Percentiles rank a stretch among this genome's conserved stretches.
Conservation (phyloP, 2,113 vertebrate species). For the Equus quagga region DNA sequence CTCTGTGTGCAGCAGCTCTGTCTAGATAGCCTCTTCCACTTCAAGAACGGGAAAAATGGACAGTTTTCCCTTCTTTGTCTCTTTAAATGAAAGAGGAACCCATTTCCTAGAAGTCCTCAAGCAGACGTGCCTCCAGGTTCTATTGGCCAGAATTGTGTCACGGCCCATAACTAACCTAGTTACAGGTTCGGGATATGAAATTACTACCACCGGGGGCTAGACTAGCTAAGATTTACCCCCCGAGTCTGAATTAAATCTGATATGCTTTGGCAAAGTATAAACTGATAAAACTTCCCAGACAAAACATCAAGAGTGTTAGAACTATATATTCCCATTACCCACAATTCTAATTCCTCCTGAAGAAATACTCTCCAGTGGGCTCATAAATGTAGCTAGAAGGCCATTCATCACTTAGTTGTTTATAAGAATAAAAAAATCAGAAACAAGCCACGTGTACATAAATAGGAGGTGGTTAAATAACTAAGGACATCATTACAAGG, state of each 20-base stretch:
- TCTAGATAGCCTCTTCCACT: not conserved
- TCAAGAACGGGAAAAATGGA: not conserved
- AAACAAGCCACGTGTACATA: not conserved
- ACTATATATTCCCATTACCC: not conserved
- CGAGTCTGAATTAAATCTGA: not conserved
- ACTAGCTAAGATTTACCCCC: not conserved
- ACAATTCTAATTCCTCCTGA: not conserved
- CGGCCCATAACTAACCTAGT: not conserved
- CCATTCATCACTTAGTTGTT: not conserved
- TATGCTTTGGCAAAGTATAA: not conserved
- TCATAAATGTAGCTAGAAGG: not conserved
- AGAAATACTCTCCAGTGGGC: not conserved
- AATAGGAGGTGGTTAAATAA: not conserved
- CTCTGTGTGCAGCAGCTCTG: not conserved
- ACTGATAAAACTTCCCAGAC: not conserved
- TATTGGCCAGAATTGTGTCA: not conserved
- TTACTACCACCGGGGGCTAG: not conserved
- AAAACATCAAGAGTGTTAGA: not conserved
- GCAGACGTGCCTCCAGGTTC: not conserved
- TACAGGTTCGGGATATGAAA: not conserved
- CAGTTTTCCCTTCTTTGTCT: not conserved
- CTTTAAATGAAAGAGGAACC: not conserved
- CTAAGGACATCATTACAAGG: not conserved
- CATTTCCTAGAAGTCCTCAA: not conserved
- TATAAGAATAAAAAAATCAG: conserved; percentile 15